Evolutionary conservation across 2,797 vertebrate genomes (phyloP).

Genomic region (Chiloscyllium punctatum): DNA sequence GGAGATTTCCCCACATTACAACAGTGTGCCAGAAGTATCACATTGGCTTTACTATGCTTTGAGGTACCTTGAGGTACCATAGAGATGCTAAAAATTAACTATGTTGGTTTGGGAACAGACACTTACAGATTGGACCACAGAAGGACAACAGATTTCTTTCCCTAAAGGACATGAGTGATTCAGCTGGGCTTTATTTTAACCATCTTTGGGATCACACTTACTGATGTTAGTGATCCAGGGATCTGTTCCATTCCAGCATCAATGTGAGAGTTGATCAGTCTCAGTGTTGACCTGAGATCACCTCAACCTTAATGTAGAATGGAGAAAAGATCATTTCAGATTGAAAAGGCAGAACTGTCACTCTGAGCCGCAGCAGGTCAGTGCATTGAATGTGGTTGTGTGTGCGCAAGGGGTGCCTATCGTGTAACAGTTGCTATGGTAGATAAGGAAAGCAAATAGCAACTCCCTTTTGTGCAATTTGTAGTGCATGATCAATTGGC

Average conservation of each 20-base stretch:
- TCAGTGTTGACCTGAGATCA: not conserved
- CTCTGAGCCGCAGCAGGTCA: not conserved
- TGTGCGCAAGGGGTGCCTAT: not conserved
- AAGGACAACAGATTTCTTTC: not conserved
- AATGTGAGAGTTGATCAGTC: not conserved
- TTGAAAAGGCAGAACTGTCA: not conserved
- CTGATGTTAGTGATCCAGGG: not conserved
- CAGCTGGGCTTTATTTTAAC: not conserved
- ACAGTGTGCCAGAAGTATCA: not conserved
- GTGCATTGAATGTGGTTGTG: not conserved
- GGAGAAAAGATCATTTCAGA: not conserved
- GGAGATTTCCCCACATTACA: not conserved
- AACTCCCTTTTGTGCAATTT: not conserved
- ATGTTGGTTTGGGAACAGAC: not conserved
- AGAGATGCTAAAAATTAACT: not conserved
- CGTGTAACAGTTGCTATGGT: not conserved
- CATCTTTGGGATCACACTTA: not conserved
- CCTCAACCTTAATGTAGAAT: not conserved
- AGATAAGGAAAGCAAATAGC: not conserved
- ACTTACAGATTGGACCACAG: not conserved
- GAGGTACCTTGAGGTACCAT: not conserved
- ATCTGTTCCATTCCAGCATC: not conserved
- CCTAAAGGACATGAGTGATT: not conserved
- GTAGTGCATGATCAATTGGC: not conserved
- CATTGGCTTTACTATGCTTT: not conserved